Evolutionary conservation across 2,797 vertebrate species (phyloP).

Genomic region (Poecilia velifera): DNA sequence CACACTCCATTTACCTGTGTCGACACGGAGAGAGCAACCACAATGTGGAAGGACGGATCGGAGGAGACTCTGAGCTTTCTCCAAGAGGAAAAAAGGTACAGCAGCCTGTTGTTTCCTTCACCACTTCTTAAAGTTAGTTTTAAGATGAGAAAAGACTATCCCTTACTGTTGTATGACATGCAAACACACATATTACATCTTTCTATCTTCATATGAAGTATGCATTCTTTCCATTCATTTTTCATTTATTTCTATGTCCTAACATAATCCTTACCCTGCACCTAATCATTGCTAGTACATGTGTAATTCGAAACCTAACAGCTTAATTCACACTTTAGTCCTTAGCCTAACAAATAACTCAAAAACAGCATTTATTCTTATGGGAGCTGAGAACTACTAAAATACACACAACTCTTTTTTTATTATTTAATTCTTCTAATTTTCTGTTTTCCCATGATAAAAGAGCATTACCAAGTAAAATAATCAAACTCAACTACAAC

Average conservation of each 20-base stretch:
- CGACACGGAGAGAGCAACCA: constrained; percentile 94
- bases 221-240: too few relatives aligned
- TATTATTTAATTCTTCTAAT: neutral
- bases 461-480: constrained; percentile 7
- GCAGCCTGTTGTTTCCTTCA: neutral
- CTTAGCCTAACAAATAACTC: too few relatives aligned
- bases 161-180: constrained; percentile 3
- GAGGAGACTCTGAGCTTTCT: constrained; percentile 92
- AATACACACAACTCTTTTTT: neutral
- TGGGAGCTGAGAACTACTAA: neutral
- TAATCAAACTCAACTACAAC: neutral
- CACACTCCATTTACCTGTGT: constrained; percentile 96
- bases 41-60: constrained; percentile 90
- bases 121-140: constrained; percentile 15
- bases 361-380: too few relatives aligned
- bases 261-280: too few relatives aligned
- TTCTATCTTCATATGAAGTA: too few relatives aligned
- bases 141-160: neutral
- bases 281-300: too few relatives aligned
- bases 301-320: too few relatives aligned
- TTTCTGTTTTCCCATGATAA: constrained; percentile 8
- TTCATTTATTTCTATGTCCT: too few relatives aligned
- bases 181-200: neutral
- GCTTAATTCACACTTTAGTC: too few relatives aligned
- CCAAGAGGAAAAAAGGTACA: constrained; percentile 88